Evolutionary conservation across 2,888 invertebrate species (phyloP).

Genomic region (Pantelozetes paolii): DNA sequence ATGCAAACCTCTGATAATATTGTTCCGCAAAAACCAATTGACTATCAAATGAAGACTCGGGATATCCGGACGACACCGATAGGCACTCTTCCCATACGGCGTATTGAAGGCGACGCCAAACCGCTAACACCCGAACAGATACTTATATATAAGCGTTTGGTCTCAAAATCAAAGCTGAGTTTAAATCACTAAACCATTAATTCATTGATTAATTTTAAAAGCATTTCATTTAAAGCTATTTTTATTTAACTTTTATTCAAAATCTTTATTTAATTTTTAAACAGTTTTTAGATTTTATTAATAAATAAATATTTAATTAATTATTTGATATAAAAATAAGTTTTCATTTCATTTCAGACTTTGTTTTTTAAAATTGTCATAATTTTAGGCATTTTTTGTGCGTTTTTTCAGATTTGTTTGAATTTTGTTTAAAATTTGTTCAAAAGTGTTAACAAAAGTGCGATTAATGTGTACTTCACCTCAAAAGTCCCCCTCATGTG

Average conservation of each 20-base stretch:
- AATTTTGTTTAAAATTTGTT: neutral
- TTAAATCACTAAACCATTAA: neutral
- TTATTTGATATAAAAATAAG: no score
- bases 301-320: no score
- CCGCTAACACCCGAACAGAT: constrained; percentile 46
- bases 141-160: neutral
- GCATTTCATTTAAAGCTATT: no score
- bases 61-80: neutral
- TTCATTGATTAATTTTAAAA: neutral
- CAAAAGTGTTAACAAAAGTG: neutral
- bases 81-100: constrained; percentile 46
- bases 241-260: no score
- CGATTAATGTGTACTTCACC: neutral
- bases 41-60: neutral
- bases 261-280: no score
- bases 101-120: constrained; percentile 48
- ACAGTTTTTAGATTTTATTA: no score
- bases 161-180: neutral
- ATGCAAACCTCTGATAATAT: constrained; percentile 16
- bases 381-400: no score
- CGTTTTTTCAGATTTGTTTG: neutral
- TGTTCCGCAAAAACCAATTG: constrained; percentile 9
- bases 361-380: no score
- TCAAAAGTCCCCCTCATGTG: constrained; percentile 14
- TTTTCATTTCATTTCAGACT: no score